phyloP scores from a whole-genome alignment of 64 coral and sea anemone genomes.

The Dendronephthya gigantea region DNA sequence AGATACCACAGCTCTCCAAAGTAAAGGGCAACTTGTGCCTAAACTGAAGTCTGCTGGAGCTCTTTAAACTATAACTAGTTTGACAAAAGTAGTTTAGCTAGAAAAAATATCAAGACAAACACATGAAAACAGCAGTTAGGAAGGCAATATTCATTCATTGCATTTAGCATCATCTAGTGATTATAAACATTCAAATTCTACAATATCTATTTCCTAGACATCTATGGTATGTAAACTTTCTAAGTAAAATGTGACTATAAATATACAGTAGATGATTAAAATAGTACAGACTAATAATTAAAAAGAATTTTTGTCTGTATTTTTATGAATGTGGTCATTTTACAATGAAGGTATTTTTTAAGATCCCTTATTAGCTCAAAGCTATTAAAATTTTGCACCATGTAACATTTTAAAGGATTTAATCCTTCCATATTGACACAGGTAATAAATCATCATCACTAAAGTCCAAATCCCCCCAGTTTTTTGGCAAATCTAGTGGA shows the following conservation, averaged over 20 bases:
- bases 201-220: too few relatives aligned
- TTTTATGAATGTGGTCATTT: too few relatives aligned
- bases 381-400: background rate
- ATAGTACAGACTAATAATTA: too few relatives aligned
- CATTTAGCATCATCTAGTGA: too few relatives aligned
- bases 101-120: background rate
- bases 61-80: slow-evolving; percentile 22
- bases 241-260: too few relatives aligned
- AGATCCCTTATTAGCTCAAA: too few relatives aligned
- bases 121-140: background rate
- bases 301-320: too few relatives aligned
- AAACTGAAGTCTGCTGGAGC: slow-evolving; percentile 42
- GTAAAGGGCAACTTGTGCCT: slow-evolving; percentile 25
- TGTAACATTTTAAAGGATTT: background rate
- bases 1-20: slow-evolving; percentile 20
- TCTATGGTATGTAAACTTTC: too few relatives aligned
- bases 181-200: too few relatives aligned
- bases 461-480: slow-evolving; percentile 1
- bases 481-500: background rate
- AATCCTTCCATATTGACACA: background rate
- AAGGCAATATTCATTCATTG: too few relatives aligned
- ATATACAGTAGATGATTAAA: too few relatives aligned
- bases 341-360: too few relatives aligned
- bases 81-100: background rate
- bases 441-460: background rate